These are phyloP conservation scores for Nomada ferruginata DNA, from an alignment of 2,888 invertebrate genomes.

Conservation along the genomic window DNA sequence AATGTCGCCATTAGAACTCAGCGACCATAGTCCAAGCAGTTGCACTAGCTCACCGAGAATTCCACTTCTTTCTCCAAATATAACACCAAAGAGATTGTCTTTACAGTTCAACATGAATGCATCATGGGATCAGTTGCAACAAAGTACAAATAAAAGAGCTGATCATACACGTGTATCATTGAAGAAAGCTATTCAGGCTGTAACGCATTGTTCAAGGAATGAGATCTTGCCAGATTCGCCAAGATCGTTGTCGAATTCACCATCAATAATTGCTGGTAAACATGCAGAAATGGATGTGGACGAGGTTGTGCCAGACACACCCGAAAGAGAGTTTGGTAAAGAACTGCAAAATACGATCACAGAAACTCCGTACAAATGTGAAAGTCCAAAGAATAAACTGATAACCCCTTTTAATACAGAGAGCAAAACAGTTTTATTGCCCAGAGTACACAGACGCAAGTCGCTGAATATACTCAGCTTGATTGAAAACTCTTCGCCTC, in stretches of 20 bases:
- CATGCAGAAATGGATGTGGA: conserved; percentile 20
- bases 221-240: conserved; percentile 58
- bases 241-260: conserved; percentile 55
- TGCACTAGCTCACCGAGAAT: not conserved
- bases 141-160: not conserved
- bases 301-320: conserved; percentile 75
- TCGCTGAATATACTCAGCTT: conserved; percentile 46
- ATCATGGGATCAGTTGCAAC: not conserved
- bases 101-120: not conserved
- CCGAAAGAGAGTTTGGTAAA: conserved; percentile 68
- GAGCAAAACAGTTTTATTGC: conserved; percentile 71
- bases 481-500: conserved; percentile 71
- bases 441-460: conserved; percentile 52
- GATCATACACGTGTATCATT: not conserved
- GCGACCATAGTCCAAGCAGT: conserved; percentile 2
- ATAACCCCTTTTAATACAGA: conserved; percentile 78
- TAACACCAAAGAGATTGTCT: conserved; percentile 66
- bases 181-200: conserved; percentile 9
- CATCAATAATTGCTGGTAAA: conserved; percentile 35
- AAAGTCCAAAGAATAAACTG: conserved; percentile 68
- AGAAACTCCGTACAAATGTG: conserved; percentile 76
- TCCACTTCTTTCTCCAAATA: conserved; percentile 68
- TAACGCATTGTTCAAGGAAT: conserved; percentile 67
- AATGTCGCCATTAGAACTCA: conserved; percentile 77
- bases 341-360: conserved; percentile 63